Evolutionary conservation across 2,888 invertebrate species (phyloP).

Genomic region (Thumatha senex): DNA sequence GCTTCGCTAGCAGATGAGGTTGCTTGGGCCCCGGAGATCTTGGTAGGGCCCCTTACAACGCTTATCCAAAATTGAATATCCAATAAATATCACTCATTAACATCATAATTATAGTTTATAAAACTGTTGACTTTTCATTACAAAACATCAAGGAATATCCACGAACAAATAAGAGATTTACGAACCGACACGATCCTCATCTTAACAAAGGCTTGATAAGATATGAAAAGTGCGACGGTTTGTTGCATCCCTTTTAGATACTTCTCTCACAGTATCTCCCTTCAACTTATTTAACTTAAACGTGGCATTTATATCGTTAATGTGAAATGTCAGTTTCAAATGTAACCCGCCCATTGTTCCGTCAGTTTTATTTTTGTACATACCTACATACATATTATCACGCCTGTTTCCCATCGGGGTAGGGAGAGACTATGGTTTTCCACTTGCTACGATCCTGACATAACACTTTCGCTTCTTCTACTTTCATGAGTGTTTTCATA

Average conservation of each 20-base stretch:
- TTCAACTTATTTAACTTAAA: slow-evolving; percentile 25
- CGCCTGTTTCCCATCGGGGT: too few relatives aligned
- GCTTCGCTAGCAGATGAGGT: too few relatives aligned
- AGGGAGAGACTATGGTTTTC: too few relatives aligned
- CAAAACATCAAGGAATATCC: slow-evolving; percentile 27
- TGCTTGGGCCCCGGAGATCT: too few relatives aligned
- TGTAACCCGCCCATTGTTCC: too few relatives aligned
- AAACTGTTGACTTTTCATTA: slow-evolving; percentile 15
- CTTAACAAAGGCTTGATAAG: slow-evolving; percentile 38
- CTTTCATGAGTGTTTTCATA: too few relatives aligned
- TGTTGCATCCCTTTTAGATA: slow-evolving; percentile 37
- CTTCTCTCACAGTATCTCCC: slow-evolving; percentile 18
- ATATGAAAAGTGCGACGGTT: slow-evolving; percentile 33
- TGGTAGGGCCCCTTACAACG: too few relatives aligned
- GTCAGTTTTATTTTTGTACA: too few relatives aligned
- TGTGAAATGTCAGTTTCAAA: slow-evolving; percentile 3
- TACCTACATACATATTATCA: too few relatives aligned
- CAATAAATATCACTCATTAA: slow-evolving; percentile 15
- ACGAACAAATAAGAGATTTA: slow-evolving; percentile 31
- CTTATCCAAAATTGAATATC: background rate
- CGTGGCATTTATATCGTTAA: background rate
- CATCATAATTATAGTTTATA: slow-evolving; percentile 20
- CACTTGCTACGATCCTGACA: too few relatives aligned
- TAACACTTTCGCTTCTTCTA: too few relatives aligned
- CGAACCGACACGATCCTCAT: slow-evolving; percentile 18